These are phyloP conservation scores for Theristicus caerulescens DNA, from an alignment of 2,113 vertebrate genomes.

Conservation along the genomic window DNA sequence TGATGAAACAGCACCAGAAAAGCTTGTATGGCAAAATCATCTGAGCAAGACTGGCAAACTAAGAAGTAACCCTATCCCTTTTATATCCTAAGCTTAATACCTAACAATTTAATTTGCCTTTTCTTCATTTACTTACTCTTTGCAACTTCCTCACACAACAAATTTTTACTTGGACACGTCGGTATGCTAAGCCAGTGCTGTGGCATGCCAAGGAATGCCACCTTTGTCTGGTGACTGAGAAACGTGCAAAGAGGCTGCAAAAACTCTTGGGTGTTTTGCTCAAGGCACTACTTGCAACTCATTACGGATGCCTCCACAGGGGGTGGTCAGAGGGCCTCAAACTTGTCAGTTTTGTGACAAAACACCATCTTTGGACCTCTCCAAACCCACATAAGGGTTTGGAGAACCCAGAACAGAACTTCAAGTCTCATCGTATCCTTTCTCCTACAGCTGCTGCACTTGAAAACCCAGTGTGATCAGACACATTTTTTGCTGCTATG, in stretches of 20 bases:
- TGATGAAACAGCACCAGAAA: not conserved
- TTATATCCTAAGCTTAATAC: not conserved
- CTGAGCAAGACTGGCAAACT: not conserved
- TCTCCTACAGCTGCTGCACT: not conserved
- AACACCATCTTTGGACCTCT: not conserved
- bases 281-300: not conserved
- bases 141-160: not conserved
- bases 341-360: not conserved
- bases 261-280: not conserved
- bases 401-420: not conserved
- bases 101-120: not conserved
- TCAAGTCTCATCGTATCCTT: not conserved
- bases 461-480: not conserved
- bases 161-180: not conserved
- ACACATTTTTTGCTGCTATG: not conserved
- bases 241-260: not conserved
- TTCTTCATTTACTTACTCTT: not conserved
- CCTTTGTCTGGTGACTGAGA: not conserved
- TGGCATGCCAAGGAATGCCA: not conserved
- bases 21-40: not conserved
- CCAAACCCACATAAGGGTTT: not conserved
- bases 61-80: not conserved
- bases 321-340: not conserved
- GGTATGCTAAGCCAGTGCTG: accelerated
- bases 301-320: no score